Evolutionary conservation across 1,140 invertebrate genomes (phyloP), one percentile per base, ranked within the genome.

Genomic region (Ganaspis sp.): DNA sequence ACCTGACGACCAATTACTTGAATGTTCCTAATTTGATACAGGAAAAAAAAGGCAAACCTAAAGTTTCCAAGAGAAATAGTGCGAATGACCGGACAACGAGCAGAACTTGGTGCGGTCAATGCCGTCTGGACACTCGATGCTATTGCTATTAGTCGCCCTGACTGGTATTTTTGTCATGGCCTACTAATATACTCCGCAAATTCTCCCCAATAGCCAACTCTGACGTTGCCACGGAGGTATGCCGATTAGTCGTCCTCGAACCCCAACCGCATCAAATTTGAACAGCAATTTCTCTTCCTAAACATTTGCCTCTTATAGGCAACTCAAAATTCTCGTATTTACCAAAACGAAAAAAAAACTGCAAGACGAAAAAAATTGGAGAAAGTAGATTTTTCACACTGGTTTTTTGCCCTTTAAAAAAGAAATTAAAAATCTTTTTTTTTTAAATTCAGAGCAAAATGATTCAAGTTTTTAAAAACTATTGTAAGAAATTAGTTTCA

Each of bases 81-180:
- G 58, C 58, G 58, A 64, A 64, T 64, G 58, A n/a, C 58, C 23
- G 54, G 21, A 26, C 54, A 64, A 29, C 54, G 1, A 17, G 9
- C 45, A 49, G 19, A 49, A 49, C n/a, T n/a, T 49, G 2, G 81
- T 72, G 78, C 84, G 84, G 83, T 87, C 85, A 86, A 85, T 85
- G 84, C 75, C 84, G 78, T 74, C 77, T 80, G 64, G n/a, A n/a
- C n/a, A n/a, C n/a, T 40, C 69, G 73, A 49, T 64, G 23, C 58
- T 26, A 64, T 77, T 83, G 78, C 84, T 84, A 80, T 72, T 72
- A 58, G 78, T 53, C 54, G 70, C 64, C 26, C 53, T 38, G 79
- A 58, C 42, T 64, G 83, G 77, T 84, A 86, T 86, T 87, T 86
- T 84, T 58, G 79, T 84, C 79, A 75, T 83, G 84, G 78, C 81